These are phyloP conservation scores for Lysandra bellargus DNA, from an alignment of 2,888 invertebrate species.

Conservation along the genomic window DNA sequence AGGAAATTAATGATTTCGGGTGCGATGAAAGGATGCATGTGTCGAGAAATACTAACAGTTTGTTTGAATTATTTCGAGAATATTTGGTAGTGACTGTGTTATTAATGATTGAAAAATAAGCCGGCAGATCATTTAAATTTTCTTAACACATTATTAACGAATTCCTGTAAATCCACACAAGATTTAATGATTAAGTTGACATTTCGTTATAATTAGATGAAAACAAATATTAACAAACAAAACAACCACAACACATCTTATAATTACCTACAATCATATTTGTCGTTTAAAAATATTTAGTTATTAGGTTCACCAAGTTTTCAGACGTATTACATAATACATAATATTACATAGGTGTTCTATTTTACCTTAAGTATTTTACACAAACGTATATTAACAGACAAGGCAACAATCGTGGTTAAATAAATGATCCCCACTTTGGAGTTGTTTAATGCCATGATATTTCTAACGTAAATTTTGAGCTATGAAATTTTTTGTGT, in stretches of 20 bases:
- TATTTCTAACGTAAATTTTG: too few species aligned
- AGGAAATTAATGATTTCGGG: slow-evolving; percentile 60
- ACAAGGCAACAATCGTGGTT: too few species aligned
- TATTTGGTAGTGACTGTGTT: slow-evolving; percentile 69
- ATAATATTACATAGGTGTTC: too few species aligned
- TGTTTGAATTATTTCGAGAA: slow-evolving; percentile 65
- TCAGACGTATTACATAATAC: too few species aligned
- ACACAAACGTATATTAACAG: too few species aligned
- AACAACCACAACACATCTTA: background rate
- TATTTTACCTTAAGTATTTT: too few species aligned
- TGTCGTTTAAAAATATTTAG: too few species aligned
- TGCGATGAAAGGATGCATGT: slow-evolving; percentile 73
- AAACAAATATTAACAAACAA: background rate
- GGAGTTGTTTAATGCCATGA: too few species aligned
- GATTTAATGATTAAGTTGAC: slow-evolving; percentile 5
- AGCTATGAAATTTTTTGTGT: too few species aligned
- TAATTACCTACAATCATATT: background rate
- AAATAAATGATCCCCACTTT: too few species aligned
- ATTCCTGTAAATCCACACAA: slow-evolving; percentile 25
- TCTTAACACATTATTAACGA: slow-evolving; percentile 24
- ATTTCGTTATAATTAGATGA: background rate
- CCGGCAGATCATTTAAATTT: slow-evolving; percentile 37
- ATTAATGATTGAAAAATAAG: slow-evolving; percentile 60
- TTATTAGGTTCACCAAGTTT: too few species aligned
- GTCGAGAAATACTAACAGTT: slow-evolving; percentile 57